phyloP scores from a whole-genome alignment of 1,140 invertebrate genomes.

The Kradibia gibbosae region DNA sequence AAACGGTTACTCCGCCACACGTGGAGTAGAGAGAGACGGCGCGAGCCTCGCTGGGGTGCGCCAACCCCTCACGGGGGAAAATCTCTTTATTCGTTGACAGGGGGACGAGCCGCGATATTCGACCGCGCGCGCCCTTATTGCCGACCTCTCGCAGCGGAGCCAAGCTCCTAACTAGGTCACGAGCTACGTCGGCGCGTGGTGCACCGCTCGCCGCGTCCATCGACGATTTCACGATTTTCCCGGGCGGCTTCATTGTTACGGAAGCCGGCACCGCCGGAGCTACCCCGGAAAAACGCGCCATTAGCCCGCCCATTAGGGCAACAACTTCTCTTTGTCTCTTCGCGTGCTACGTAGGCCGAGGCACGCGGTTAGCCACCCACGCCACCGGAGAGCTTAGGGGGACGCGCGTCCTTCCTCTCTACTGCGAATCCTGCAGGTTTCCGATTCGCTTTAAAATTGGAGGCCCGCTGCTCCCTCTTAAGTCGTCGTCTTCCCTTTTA shows the following conservation, averaged over 20 bases:
- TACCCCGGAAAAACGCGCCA: not conserved
- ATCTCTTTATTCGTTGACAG: conserved; percentile 35
- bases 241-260: no score
- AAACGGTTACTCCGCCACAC: conserved; percentile 52
- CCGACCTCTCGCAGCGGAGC: not conserved
- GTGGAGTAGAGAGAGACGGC: conserved; percentile 28
- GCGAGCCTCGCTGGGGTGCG: conserved; percentile 16
- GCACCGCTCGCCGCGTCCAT: not conserved
- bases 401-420: no score
- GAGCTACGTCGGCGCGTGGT: not conserved
- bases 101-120: not conserved
- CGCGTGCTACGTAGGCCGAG: no score
- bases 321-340: no score
- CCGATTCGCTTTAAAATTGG: no score
- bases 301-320: no score
- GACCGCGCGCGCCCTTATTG: not conserved
- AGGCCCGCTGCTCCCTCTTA: no score
- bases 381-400: no score
- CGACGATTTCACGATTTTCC: not conserved
- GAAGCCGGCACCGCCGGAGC: no score
- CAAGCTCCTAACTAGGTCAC: conserved; percentile 16
- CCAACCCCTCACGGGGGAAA: conserved; percentile 10
- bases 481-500: no score
- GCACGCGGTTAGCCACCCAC: no score
- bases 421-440: no score